Evolutionary conservation across 1,140 invertebrate species (phyloP).

Genomic region (Calosoma granatense): DNA sequence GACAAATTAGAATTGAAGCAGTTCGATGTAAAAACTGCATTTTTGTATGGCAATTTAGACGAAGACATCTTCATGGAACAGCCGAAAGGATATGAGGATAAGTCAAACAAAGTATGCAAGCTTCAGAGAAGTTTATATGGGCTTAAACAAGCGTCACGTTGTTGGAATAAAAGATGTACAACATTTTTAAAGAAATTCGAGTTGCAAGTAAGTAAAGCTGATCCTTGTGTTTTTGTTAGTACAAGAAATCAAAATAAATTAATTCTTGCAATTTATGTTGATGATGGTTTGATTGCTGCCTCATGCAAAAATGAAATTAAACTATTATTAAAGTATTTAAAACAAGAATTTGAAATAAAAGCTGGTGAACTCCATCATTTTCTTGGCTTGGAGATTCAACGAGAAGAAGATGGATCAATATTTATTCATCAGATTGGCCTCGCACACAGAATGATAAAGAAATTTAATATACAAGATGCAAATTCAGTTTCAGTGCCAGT

Average conservation of each 20-base stretch:
- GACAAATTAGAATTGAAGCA: constrained; percentile 22
- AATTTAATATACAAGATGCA: not conserved
- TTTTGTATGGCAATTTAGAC: constrained; percentile 31
- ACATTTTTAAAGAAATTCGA: constrained; percentile 13
- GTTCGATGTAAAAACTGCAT: constrained; percentile 36
- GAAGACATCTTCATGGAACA: constrained; percentile 32
- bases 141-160: constrained; percentile 31
- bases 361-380: not conserved
- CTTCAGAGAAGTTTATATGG: constrained; percentile 33
- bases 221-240: constrained; percentile 18
- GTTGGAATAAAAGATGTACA: not conserved
- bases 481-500: not conserved
- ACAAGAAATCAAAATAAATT: not conserved
- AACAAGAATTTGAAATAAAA: constrained; percentile 2
- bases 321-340: not conserved
- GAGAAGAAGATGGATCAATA: not conserved
- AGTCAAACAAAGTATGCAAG: constrained; percentile 23
- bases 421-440: not conserved
- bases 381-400: not conserved
- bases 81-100: constrained; percentile 23
- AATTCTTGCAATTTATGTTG: not conserved
- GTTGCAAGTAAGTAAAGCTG: constrained; percentile 14
- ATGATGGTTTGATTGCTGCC: not conserved
- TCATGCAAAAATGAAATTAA: not conserved
- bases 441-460: not conserved